Evolutionary conservation across 2,113 vertebrate genomes (phyloP).

Genomic region (Otis tarda): DNA sequence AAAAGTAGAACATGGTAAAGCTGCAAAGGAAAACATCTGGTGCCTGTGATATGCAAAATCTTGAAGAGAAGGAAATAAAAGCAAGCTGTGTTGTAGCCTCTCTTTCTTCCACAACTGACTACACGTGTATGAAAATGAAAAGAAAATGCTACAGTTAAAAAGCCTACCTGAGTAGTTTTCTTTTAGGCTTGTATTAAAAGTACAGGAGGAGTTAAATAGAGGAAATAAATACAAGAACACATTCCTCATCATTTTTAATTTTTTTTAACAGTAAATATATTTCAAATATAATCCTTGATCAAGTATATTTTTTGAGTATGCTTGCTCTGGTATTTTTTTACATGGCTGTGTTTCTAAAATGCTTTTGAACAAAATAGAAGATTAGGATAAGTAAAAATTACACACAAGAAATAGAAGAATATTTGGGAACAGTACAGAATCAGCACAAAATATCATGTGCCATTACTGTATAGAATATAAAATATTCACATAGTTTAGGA

Average conservation of each 20-base stretch:
- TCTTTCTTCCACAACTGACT: background rate
- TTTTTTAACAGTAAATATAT: background rate
- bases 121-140: background rate
- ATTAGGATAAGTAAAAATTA: background rate
- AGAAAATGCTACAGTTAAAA: background rate
- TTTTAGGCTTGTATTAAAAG: background rate
- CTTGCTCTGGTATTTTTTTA: background rate
- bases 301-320: background rate
- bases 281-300: background rate
- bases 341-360: background rate
- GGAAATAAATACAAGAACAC: background rate
- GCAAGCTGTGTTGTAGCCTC: background rate
- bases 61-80: background rate
- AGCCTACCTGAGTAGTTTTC: background rate
- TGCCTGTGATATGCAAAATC: conserved; percentile 21
- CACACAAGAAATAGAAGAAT: conserved; percentile 41
- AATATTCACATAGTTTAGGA: background rate
- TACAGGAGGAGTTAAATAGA: background rate
- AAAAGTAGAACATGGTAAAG: background rate
- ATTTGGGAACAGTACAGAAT: background rate
- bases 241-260: background rate
- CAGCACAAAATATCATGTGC: background rate
- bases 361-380: background rate
- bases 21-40: conserved; percentile 35
- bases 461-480: background rate